Evolutionary conservation across 1,140 invertebrate genomes (phyloP), one percentile per base, ranked within the genome.

Genomic region (Thaumetopoea pityocampa): DNA sequence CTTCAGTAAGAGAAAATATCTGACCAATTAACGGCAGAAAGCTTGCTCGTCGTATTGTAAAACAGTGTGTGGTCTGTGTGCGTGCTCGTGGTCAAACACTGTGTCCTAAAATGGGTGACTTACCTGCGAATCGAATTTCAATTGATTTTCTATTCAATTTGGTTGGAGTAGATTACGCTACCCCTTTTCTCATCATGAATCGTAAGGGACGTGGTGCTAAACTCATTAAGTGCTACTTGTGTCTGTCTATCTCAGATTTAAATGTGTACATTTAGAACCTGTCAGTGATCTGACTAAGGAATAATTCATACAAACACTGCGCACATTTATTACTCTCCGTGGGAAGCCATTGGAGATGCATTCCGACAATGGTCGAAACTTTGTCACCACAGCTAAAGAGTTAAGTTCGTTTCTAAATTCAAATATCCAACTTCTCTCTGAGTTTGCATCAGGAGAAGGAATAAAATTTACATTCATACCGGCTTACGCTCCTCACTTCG

Each of bases 401-500:
- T n/a, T n/a, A n/a, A n/a, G n/a, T n/a, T n/a, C n/a, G n/a, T n/a
- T n/a, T n/a, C n/a, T n/a, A n/a, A n/a, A n/a, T n/a, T n/a, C n/a
- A n/a, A n/a, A n/a, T n/a, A n/a, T n/a, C n/a, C n/a, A n/a, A n/a
- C n/a, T n/a, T n/a, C 17, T 51, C 1, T 44, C 23, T 40, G 48
- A 40, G 14, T 50, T 53, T 51, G 37, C 48, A 28, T 28, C n/a
- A 22, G 8, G 12, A 17, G 19, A 54, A 34, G 30, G 42, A 3
- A 48, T 62, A 7, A 28, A 51, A 19, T 67, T 63, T 49, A 10
- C 29, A 3, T 73, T 69, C 28, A 56, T 48, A 10, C 67, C 65
- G 3, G 19, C 61, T 22, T 35, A 51, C 10, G 41, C 61, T 26
- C 64, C 70, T 36, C 54, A 67, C 43, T 67, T 67, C 24, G 62